Conservation (phyloP, 1,140 invertebrate species). For the Nasonia giraulti region DNA sequence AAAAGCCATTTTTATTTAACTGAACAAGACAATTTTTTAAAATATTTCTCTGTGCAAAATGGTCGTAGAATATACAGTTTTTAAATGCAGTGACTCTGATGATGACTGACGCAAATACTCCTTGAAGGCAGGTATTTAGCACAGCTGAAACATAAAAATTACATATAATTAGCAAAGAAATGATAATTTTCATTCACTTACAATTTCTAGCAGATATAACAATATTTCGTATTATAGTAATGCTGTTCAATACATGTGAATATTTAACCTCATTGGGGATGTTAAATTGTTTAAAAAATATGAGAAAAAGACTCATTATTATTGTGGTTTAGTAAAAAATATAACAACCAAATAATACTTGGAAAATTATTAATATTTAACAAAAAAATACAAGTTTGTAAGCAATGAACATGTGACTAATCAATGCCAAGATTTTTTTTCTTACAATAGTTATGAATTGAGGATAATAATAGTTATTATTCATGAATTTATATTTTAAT, state of each 20-base stretch:
- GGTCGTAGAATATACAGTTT: conserved; percentile 5
- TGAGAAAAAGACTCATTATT: too few species aligned
- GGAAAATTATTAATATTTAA: too few species aligned
- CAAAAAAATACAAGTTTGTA: too few species aligned
- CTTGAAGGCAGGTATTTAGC: not conserved
- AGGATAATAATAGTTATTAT: too few species aligned
- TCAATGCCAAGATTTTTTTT: too few species aligned
- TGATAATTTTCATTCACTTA: not conserved
- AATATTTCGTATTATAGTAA: not conserved
- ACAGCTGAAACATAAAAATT: conserved; percentile 52
- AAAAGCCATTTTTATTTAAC: conserved; percentile 58
- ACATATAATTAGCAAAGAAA: conserved; percentile 1
- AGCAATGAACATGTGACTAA: too few species aligned
- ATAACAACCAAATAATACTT: too few species aligned
- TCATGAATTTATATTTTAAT: too few species aligned
- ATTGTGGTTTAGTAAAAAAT: too few species aligned
- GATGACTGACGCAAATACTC: not conserved
- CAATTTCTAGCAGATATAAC: not conserved
- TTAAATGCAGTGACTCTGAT: conserved; percentile 18
- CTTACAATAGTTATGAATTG: too few species aligned
- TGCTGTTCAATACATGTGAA: not conserved
- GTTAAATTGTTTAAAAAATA: too few species aligned
- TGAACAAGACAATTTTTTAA: conserved; percentile 58
- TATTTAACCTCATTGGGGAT: too few species aligned
- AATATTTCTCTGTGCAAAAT: conserved; percentile 47